These are phyloP conservation scores for Chlamydotis undulata DNA, from an alignment of 2,113 vertebrate genomes.

Conservation along the genomic window DNA sequence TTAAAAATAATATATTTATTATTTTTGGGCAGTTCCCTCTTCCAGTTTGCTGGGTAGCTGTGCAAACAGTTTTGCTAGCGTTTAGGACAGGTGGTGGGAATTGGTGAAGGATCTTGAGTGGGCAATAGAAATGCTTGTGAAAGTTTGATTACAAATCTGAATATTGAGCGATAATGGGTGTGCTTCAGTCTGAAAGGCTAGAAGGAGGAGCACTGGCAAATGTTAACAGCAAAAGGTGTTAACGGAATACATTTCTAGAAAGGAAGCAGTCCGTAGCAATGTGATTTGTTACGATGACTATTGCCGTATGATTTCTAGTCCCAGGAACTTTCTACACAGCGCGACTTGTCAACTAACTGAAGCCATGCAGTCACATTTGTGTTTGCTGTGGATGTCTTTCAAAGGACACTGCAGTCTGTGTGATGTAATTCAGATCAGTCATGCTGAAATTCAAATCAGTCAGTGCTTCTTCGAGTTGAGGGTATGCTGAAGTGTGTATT, in stretches of 20 bases:
- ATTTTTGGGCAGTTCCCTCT: background rate
- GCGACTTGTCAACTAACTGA: background rate
- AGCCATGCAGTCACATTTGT: background rate
- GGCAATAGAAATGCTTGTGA: background rate
- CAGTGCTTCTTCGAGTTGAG: background rate
- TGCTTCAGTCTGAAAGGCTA: background rate
- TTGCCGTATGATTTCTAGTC: background rate
- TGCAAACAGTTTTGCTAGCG: background rate
- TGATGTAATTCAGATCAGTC: background rate
- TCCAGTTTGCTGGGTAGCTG: background rate
- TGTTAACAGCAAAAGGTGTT: background rate
- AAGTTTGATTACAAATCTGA: background rate
- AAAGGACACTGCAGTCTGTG: background rate
- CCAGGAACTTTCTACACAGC: background rate
- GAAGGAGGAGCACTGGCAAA: background rate
- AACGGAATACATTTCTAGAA: background rate
- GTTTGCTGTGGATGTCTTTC: background rate
- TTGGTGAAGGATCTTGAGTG: background rate
- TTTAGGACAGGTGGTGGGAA: background rate
- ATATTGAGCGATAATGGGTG: background rate
- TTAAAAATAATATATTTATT: background rate
- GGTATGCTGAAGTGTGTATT: background rate
- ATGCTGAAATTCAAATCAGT: conserved; percentile 7
- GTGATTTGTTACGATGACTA: background rate
- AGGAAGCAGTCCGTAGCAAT: background rate